Conservation (phyloP, 1,140 invertebrate species). For the Drosophila ercepeae region DNA sequence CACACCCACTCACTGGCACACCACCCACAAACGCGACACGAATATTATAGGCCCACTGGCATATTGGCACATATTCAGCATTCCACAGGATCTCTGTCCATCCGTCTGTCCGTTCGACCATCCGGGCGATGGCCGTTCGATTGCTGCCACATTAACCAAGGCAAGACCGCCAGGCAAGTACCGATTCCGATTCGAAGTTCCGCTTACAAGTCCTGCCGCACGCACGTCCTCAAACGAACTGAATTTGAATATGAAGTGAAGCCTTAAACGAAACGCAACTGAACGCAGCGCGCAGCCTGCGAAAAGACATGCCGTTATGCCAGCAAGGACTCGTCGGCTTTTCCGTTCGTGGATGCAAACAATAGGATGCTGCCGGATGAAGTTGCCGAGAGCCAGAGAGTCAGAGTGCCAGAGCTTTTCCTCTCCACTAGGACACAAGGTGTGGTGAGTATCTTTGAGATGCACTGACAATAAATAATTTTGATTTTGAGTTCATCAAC, state of each 20-base stretch:
- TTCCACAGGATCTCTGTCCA: constrained; percentile 25
- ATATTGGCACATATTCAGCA: constrained; percentile 59
- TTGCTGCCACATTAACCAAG: constrained; percentile 24
- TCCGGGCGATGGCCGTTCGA: constrained; percentile 16
- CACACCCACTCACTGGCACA: constrained; percentile 26
- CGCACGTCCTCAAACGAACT: constrained; percentile 75
- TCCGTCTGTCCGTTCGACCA: constrained; percentile 8
- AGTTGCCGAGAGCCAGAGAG: constrained; percentile 38
- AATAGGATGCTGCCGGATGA: constrained; percentile 65
- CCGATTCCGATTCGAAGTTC: constrained; percentile 26
- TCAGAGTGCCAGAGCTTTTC: constrained; percentile 40
- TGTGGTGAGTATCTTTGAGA: constrained; percentile 48
- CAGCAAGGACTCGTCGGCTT: neutral
- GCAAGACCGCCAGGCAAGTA: constrained; percentile 10
- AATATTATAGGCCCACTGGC: constrained; percentile 26
- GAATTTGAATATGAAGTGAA: constrained; percentile 1
- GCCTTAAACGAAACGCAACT: constrained; percentile 49
- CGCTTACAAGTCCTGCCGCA: constrained; percentile 60
- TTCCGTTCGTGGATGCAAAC: constrained; percentile 15
- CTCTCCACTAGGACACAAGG: neutral
- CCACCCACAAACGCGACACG: constrained; percentile 13
- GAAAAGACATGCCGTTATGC: constrained; percentile 61
- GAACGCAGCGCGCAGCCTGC: constrained; percentile 65
- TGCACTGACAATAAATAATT: constrained; percentile 34
- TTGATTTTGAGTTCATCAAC: constrained; percentile 10